Conservation (phyloP, 2,113 vertebrate genomes). For the Astatotilapia flaviijosephi region DNA sequence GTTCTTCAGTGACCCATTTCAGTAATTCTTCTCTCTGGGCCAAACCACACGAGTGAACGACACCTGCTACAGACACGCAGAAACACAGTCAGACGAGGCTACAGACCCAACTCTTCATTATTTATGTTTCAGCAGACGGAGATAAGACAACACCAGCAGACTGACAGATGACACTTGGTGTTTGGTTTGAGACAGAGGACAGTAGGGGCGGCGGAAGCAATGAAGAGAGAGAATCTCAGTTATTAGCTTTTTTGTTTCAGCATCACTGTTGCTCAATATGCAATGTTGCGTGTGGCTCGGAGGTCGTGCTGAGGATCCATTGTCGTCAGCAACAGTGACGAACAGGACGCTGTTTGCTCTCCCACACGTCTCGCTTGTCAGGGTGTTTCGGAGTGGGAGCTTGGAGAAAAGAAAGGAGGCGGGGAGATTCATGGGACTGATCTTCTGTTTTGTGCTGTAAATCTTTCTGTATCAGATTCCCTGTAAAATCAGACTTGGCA, state of each 20-base stretch:
- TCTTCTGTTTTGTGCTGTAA: background rate
- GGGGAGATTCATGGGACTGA: background rate
- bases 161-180: constrained; percentile 59
- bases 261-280: background rate
- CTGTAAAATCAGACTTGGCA: background rate
- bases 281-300: background rate
- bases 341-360: background rate
- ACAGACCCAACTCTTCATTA: constrained; percentile 38
- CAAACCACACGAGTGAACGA: background rate
- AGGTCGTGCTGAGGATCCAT: background rate
- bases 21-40: background rate
- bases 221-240: background rate
- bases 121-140: constrained; percentile 42
- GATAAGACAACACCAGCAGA: constrained; percentile 19
- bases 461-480: background rate
- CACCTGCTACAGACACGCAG: background rate
- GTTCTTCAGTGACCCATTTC: background rate
- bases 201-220: background rate
- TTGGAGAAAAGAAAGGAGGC: background rate
- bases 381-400: background rate
- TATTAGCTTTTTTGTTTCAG: background rate
- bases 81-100: background rate
- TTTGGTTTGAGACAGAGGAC: constrained; percentile 24
- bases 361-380: background rate
- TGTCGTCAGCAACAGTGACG: background rate